A percentile compares a stretch with the other conserved stretches of the same genome.
Evolutionary conservation across 2,797 vertebrate genomes (phyloP).

Genomic region (Leptoclinus maculatus): DNA sequence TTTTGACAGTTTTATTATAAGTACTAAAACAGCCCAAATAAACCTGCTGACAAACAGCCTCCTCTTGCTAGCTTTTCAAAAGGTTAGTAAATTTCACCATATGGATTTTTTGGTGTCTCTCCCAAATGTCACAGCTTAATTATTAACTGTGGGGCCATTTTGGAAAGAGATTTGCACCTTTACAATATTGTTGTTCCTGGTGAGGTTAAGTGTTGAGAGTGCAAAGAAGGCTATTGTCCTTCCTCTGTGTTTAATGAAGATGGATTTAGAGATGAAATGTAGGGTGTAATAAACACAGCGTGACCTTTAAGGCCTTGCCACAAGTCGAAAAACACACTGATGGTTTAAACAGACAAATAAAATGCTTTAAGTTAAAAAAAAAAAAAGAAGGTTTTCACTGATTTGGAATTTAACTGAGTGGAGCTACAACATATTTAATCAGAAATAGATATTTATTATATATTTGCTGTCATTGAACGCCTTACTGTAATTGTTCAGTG

Average conservation of each 20-base stretch:
- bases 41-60: slow-evolving; percentile 70
- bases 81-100: slow-evolving; percentile 85
- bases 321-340: slow-evolving; percentile 48
- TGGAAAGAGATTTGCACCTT: slow-evolving; percentile 81
- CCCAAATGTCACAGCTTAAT: slow-evolving; percentile 86
- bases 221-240: slow-evolving; percentile 75
- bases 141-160: slow-evolving; percentile 83
- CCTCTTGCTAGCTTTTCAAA: slow-evolving; percentile 72
- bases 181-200: slow-evolving; percentile 78
- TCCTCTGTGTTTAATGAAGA: slow-evolving; percentile 82
- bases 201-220: slow-evolving; percentile 83
- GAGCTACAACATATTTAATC: slow-evolving; percentile 8
- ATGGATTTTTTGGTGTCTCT: slow-evolving; percentile 84
- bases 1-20: slow-evolving; percentile 84
- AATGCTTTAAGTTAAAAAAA: slow-evolving; percentile 18
- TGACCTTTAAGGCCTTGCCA: slow-evolving; percentile 74
- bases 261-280: slow-evolving; percentile 81
- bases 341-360: slow-evolving; percentile 51
- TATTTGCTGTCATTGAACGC: slow-evolving; percentile 23
- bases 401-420: slow-evolving; percentile 10
- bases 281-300: slow-evolving; percentile 75
- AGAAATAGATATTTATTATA: background rate
- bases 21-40: slow-evolving; percentile 74
- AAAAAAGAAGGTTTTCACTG: slow-evolving; percentile 19
- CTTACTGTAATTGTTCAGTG: slow-evolving; percentile 37